These are phyloP conservation scores for Ploceus nigricollis DNA, from an alignment of 2,113 vertebrate species.

Conservation along the genomic window DNA sequence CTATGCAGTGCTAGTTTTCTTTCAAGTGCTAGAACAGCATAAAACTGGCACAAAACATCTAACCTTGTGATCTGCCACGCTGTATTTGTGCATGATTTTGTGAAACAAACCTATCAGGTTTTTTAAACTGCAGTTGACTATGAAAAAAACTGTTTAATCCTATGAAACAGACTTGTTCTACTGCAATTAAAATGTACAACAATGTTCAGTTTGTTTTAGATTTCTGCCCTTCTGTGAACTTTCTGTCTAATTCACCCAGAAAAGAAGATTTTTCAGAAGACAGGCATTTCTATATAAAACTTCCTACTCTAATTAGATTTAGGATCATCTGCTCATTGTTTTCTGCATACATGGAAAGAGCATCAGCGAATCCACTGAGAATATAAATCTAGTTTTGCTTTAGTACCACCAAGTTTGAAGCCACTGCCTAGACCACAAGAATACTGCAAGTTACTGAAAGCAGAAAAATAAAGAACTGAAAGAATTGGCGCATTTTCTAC, in stretches of 20 bases:
- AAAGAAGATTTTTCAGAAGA: not conserved
- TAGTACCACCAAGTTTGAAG: not conserved
- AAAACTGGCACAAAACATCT: not conserved
- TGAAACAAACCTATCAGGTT: not conserved
- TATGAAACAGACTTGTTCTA: not conserved
- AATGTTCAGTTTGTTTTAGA: not conserved
- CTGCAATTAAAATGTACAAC: not conserved
- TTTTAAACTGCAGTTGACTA: not conserved
- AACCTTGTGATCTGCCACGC: not conserved
- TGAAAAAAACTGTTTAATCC: not conserved
- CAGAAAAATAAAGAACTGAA: not conserved
- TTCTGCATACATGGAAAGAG: not conserved
- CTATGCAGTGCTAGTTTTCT: not conserved
- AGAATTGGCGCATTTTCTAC: not conserved
- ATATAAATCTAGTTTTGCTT: not conserved
- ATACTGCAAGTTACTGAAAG: not conserved
- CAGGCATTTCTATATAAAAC: not conserved
- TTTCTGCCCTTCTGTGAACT: not conserved
- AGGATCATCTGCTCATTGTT: not conserved
- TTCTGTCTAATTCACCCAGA: not conserved
- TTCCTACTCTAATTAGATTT: not conserved
- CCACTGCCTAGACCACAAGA: not conserved
- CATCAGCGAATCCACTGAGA: not conserved
- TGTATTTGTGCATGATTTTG: not conserved
- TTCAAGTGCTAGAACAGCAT: not conserved